These are phyloP conservation scores for Cynopterus sphinx DNA, from an alignment of 2,797 vertebrate species.

Conservation along the genomic window DNA sequence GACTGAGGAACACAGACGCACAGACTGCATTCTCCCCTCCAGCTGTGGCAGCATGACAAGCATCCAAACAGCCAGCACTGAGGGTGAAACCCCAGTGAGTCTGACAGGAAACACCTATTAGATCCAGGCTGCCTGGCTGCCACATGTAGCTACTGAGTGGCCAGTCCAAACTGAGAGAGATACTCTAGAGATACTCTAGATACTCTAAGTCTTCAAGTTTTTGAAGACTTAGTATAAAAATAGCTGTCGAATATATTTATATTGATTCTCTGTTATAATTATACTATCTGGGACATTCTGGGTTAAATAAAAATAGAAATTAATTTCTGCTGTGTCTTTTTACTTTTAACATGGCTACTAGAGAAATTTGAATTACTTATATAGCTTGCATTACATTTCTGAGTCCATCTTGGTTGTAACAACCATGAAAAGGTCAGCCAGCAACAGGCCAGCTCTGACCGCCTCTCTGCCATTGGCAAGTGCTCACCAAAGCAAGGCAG, in stretches of 20 bases:
- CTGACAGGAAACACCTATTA: not conserved
- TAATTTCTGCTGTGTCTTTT: not conserved
- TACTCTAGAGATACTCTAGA: not conserved
- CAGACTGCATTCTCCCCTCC: not conserved
- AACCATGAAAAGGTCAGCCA: not conserved
- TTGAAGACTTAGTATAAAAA: not conserved
- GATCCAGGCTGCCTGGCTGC: not conserved
- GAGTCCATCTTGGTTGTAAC: not conserved
- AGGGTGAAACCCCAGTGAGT: not conserved
- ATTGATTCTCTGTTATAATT: not conserved
- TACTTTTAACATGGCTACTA: not conserved
- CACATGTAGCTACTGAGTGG: fast-evolving
- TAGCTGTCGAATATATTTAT: not conserved
- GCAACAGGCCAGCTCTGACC: not conserved
- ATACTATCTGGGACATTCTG: not conserved
- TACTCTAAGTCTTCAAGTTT: not conserved
- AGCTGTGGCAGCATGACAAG: fast-evolving
- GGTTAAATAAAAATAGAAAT: not conserved
- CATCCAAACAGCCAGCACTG: not conserved
- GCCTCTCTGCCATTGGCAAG: not conserved
- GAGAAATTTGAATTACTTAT: not conserved
- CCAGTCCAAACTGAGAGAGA: not conserved
- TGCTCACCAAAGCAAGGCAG: not conserved
- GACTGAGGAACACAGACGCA: fast-evolving
- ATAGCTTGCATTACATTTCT: not conserved